Evolutionary conservation across 2,113 vertebrate genomes (phyloP), one percentile per base, ranked within the genome.

Genomic region (Ia io): DNA sequence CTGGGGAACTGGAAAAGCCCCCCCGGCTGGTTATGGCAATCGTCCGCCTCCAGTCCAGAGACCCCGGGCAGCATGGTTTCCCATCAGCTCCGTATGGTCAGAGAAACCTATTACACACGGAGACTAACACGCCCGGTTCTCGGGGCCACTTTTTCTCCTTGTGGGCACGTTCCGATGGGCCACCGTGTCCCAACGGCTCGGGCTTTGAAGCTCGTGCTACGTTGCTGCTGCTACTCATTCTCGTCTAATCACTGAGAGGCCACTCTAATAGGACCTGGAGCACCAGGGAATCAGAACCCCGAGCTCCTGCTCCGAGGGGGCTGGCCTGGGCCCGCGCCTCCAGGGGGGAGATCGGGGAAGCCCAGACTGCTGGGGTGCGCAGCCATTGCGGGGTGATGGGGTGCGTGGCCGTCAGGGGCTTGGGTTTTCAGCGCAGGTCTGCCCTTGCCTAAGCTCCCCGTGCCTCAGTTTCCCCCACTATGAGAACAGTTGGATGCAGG

Each of bases 1-100:
- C 80, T 96, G 84, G 87, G 97, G 82, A 94, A 95, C 56, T 78
- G 93, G 97, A 96, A 98, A 98, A 97, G 96, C 97, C 96, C 97
- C 97, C 97, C 96, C 96, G 93, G 91, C 93, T 97, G 96, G 95
- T 97, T 95, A 65, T 96, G 96, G 96, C 97, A 97, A 97, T 80
- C 95, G 84, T 96, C 97, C 97, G 97, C 98, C 97, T 98, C 96
- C 91, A 83, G 95, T 98, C 98, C 97, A 98, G 98, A 97, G 97
- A 97, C 96, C 97, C 97, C 84, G 95, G 97, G 97, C 97, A 98
- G 97, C 96, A 96, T 61, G 93, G 96, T 98, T 98, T 97, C 98
- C 98, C 98, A 99, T 99, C 97, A 97, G 97, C 98, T 99, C 99
- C 98, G 98, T 98, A 98, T 99, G 99, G 98, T 98, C 98, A 98